These are phyloP conservation scores for Philereme vetulata DNA, from an alignment of 2,888 invertebrate species.

Conservation along the genomic window DNA sequence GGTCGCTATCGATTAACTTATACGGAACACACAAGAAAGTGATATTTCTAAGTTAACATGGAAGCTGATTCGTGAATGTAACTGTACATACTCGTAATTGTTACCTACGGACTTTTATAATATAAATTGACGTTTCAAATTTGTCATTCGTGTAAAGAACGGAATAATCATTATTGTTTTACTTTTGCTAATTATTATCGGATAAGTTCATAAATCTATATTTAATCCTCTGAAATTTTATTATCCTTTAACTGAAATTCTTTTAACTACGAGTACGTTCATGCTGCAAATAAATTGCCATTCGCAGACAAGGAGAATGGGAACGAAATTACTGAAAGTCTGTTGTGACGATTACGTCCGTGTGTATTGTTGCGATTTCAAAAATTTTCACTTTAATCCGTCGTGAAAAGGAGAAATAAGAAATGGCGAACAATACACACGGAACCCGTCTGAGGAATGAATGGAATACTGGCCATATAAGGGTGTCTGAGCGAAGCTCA, in stretches of 20 bases:
- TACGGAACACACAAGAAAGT: constrained; percentile 33
- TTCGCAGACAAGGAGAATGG: constrained; percentile 34
- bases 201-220: too few species aligned
- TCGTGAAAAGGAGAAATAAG: constrained; percentile 75
- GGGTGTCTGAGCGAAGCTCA: constrained; percentile 2
- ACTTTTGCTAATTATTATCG: too few species aligned
- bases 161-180: too few species aligned
- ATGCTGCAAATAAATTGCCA: constrained; percentile 18
- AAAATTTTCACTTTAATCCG: constrained; percentile 78
- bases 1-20: constrained; percentile 46
- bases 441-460: constrained; percentile 11
- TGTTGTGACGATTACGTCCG: constrained; percentile 61
- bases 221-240: neutral
- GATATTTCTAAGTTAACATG: constrained; percentile 22
- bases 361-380: constrained; percentile 80
- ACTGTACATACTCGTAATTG: neutral
- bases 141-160: too few species aligned
- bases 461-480: constrained; percentile 17
- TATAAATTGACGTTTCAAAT: too few species aligned
- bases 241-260: neutral
- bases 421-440: constrained; percentile 66
- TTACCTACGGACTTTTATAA: neutral
- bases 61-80: constrained; percentile 1
- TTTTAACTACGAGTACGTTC: constrained; percentile 12
- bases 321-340: constrained; percentile 62